Evolutionary conservation across 2,113 vertebrate genomes (phyloP).

Genomic region (Ciconia stormi): DNA sequence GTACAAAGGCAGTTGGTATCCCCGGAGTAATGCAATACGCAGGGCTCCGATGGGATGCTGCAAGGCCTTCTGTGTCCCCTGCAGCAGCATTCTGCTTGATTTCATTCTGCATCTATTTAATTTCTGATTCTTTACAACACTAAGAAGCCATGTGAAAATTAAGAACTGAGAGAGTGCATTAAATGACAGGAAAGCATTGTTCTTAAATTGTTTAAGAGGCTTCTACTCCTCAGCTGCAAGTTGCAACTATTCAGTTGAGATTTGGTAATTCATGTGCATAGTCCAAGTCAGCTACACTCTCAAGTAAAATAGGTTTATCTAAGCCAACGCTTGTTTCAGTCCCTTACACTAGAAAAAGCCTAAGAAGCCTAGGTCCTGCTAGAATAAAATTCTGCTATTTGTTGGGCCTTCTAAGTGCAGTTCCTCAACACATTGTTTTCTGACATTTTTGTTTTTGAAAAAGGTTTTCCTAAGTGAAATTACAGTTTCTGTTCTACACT

Average conservation of each 20-base stretch:
- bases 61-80: background rate
- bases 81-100: background rate
- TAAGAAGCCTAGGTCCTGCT: background rate
- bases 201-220: background rate
- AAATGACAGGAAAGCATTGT: background rate
- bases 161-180: background rate
- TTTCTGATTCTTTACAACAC: background rate
- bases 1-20: background rate
- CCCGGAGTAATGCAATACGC: accelerated
- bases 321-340: background rate
- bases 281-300: background rate
- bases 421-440: background rate
- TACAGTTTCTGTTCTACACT: background rate
- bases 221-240: background rate
- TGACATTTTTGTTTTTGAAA: background rate
- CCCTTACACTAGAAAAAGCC: background rate
- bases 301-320: background rate
- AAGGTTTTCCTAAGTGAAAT: background rate
- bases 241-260: background rate
- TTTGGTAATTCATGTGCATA: background rate
- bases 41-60: accelerated
- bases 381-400: background rate
- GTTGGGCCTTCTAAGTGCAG: background rate
- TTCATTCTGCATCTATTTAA: background rate
- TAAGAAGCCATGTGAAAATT: background rate